Percentiles rank a stretch among this genome's conserved stretches.
These are phyloP conservation scores for Sphecodes monilicornis DNA, from an alignment of 2,888 invertebrate genomes.

Conservation along the genomic window DNA sequence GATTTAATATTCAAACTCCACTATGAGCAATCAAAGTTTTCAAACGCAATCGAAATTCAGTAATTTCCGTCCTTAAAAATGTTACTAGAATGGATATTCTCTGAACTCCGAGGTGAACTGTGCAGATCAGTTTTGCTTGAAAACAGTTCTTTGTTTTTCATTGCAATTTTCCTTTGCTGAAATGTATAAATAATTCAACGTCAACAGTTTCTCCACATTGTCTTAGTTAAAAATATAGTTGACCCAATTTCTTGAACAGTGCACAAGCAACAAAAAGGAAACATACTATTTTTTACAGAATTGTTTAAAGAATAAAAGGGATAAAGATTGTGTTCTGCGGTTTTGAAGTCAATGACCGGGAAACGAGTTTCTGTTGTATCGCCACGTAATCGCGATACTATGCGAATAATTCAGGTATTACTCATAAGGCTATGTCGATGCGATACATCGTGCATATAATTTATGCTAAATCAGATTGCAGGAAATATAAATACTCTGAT, in stretches of 20 bases:
- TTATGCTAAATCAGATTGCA: not conserved
- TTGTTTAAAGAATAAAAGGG: not conserved
- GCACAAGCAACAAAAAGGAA: too few species aligned
- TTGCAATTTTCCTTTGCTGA: not conserved
- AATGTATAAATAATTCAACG: not conserved
- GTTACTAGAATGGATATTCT: too few species aligned
- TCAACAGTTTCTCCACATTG: not conserved
- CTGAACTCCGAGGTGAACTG: too few species aligned
- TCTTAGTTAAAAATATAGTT: not conserved
- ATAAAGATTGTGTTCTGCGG: conserved; percentile 12
- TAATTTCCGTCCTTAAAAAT: not conserved
- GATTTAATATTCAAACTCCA: not conserved
- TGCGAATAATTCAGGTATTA: conserved; percentile 46
- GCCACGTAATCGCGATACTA: conserved; percentile 48
- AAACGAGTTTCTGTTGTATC: conserved; percentile 38
- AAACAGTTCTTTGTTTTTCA: not conserved
- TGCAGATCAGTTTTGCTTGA: too few species aligned
- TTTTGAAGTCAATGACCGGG: conserved; percentile 46
- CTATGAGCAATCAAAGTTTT: not conserved
- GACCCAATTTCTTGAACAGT: too few species aligned
- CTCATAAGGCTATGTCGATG: conserved; percentile 30
- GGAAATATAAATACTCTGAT: not conserved
- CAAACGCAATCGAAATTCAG: not conserved
- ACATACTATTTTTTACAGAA: too few species aligned
- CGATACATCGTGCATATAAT: conserved; percentile 19